Evolutionary conservation across 2,888 invertebrate species (phyloP).

Genomic region (Priocnemis perturbator): DNA sequence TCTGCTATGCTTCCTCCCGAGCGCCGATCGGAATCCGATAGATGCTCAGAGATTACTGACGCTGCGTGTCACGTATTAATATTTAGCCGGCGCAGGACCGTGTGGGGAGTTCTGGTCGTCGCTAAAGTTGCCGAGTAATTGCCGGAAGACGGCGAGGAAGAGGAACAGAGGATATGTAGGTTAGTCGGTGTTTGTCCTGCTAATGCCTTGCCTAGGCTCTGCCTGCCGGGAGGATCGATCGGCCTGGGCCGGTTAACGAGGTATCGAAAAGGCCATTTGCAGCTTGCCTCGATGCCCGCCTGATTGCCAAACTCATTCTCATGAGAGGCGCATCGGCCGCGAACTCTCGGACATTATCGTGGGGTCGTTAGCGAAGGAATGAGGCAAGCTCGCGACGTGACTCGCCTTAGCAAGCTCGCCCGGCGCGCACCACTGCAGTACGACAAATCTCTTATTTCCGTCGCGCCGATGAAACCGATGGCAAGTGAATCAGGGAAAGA

Average conservation of each 20-base stretch:
- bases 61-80: no score
- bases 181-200: constrained; percentile 7
- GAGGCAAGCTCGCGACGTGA: neutral
- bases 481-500: no score
- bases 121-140: neutral
- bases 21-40: no score
- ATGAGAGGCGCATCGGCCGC: constrained; percentile 4
- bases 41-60: no score
- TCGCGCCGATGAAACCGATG: no score
- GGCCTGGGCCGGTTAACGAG: constrained; percentile 30
- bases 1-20: no score
- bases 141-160: constrained; percentile 4
- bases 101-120: no score
- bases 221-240: neutral
- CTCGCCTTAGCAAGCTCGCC: constrained; percentile 39
- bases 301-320: constrained; percentile 36
- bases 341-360: no score
- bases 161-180: constrained; percentile 1
- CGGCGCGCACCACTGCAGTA: constrained; percentile 33
- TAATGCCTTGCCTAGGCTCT: constrained; percentile 4
- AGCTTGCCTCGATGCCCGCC: constrained; percentile 5
- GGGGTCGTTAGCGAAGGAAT: neutral
- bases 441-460: constrained; percentile 13
- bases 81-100: no score
- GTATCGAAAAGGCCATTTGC: constrained; percentile 36